A percentile compares a stretch with the other conserved stretches of the same genome.
Conservation (phyloP, 2,113 vertebrate genomes). For the Campylomormyrus numenius region DNA sequence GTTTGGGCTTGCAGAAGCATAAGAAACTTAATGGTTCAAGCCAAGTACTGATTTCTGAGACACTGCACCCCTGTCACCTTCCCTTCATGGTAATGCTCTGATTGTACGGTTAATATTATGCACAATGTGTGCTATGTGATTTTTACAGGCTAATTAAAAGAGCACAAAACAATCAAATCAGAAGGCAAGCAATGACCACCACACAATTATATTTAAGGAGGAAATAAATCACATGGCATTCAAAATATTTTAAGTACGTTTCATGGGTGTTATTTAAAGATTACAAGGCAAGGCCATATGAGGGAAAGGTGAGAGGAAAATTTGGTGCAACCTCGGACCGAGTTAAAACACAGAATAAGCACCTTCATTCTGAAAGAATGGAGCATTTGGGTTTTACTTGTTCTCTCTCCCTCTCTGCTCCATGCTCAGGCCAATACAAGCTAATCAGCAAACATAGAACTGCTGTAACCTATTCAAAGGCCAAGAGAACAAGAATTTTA, state of each 20-base stretch:
- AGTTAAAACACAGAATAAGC: background rate
- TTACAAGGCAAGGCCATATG: background rate
- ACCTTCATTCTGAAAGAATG: background rate
- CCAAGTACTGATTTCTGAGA: background rate
- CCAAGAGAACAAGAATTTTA: background rate
- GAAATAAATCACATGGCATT: background rate
- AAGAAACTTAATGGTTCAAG: background rate
- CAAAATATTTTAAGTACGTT: background rate
- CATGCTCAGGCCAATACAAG: background rate
- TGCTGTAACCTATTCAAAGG: background rate
- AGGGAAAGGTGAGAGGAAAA: constrained; percentile 1
- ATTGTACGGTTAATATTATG: background rate
- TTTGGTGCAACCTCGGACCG: background rate
- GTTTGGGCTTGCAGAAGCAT: background rate
- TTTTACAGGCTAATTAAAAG: background rate
- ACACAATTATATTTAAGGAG: background rate
- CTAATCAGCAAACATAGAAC: background rate
- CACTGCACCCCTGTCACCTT: background rate
- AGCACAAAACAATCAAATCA: background rate
- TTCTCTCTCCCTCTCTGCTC: background rate
- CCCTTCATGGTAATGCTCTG: background rate
- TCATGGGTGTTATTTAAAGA: background rate
- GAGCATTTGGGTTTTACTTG: background rate
- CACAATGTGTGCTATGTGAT: background rate
- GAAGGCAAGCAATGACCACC: background rate